Evolutionary conservation across 2,113 vertebrate species (phyloP), one percentile per base, ranked within the genome.

Genomic region (Pipa parva): DNA sequence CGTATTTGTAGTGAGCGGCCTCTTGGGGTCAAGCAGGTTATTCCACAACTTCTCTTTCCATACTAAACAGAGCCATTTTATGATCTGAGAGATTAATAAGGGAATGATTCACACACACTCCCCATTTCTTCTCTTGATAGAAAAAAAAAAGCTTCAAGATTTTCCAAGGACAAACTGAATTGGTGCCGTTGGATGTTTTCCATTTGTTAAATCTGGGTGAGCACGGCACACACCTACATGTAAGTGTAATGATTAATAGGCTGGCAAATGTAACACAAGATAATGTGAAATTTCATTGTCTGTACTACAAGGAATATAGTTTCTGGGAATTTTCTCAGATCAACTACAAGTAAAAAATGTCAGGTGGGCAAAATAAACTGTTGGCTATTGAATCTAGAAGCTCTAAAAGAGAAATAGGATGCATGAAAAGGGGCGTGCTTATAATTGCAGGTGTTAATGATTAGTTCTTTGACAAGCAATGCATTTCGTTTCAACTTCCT

Each of bases 1-100:
- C 17, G 63, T 42, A 18, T 26, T 26, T 18, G 26, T n/a, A 45
- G 64, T 67, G 39, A 59, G 55, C 33, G 39, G 54, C 42, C 54
- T 58, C 54, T 66, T 22, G 52, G 39, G 64, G 17, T 26, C 27
- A 20, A 12, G 21, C 61, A 54, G 49, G 48, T 63, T 37, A n/a
- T 55, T 66, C 63, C 15, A 20, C 37, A 13, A 66, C 52, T 46
- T 66, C 63, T 66, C 52, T 46, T 57, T 57, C 52, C 63, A 56
- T 24, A 39, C 62, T 54, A n/a, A 57, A 52, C 27, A 28, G 21
- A 63, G 63, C 18, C 18, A 13, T 45, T 57, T 66, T 57, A 57
- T 57, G 63, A 66, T 57, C 63, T 57, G 63, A 57, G 52, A 57
- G 25, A 66, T 56, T 46, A 66, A 66, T 66, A 55, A 66, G 52